A percentile compares a stretch with the other conserved stretches of the same genome.
phyloP scores from a whole-genome alignment of 1,140 invertebrate genomes.

The Calliphora vicina region DNA sequence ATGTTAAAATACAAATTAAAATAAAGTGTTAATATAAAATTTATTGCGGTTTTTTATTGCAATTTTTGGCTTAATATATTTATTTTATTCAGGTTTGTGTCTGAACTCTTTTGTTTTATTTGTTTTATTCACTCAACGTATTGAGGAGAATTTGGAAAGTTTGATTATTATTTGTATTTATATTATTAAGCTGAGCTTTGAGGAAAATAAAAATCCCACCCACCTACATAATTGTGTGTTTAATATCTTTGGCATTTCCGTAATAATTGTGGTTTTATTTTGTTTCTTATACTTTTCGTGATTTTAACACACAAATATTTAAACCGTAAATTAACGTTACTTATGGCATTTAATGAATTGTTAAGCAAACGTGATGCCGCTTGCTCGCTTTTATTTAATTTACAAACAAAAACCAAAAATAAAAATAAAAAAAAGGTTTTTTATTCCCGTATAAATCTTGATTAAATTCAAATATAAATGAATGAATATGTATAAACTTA shows the following conservation, averaged over 20 bases:
- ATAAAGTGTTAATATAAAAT: not conserved
- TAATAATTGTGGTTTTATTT: not conserved
- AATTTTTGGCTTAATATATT: not conserved
- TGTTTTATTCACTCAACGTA: not conserved
- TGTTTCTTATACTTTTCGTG: not conserved
- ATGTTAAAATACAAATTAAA: not conserved
- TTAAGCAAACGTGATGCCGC: not conserved
- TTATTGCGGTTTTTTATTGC: not conserved
- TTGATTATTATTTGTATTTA: not conserved
- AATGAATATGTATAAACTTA: not conserved
- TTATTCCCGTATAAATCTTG: not conserved
- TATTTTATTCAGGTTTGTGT: not conserved
- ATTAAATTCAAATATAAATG: slow-evolving; percentile 3
- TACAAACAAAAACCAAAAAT: too few relatives aligned
- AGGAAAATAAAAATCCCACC: slow-evolving; percentile 1
- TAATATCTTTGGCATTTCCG: slow-evolving; percentile 23
- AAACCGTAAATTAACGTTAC: slow-evolving; percentile 5
- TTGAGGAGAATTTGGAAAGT: not conserved
- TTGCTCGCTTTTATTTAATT: not conserved
- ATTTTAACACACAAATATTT: not conserved
- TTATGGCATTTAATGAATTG: slow-evolving; percentile 13
- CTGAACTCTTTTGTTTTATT: slow-evolving; percentile 38
- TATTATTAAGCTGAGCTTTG: not conserved
- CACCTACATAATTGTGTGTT: not conserved
- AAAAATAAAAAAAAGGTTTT: not conserved